A percentile compares a stretch with the other conserved stretches of the same genome.
phyloP scores from a whole-genome alignment of 1,140 invertebrate genomes.

The Delia radicum region DNA sequence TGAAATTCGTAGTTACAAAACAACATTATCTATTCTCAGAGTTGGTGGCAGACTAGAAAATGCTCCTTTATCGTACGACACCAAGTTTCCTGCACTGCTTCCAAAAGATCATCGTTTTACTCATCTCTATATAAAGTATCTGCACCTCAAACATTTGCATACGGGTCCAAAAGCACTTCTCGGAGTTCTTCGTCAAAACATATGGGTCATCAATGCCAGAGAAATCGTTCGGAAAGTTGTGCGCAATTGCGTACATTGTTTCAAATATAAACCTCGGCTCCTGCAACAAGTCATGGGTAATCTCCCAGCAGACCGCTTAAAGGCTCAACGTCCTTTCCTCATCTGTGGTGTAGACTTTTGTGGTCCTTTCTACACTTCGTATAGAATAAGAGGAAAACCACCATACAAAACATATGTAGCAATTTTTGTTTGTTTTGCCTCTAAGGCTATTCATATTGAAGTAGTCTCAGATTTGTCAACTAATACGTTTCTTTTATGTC shows the following conservation, averaged over 20 bases:
- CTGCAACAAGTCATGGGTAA: conserved; percentile 11
- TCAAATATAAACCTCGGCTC: background rate
- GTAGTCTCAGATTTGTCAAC: no score
- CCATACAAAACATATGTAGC: conserved; percentile 29
- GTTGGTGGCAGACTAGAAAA: background rate
- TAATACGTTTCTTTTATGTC: no score
- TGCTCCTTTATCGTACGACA: background rate
- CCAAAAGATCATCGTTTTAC: conserved; percentile 3
- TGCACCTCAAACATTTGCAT: background rate
- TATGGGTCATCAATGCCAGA: background rate
- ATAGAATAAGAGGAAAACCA: background rate
- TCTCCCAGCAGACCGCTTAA: background rate
- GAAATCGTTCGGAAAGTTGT: background rate
- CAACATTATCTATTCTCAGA: background rate
- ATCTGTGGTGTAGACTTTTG: conserved; percentile 6
- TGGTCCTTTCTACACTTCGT: conserved; percentile 3
- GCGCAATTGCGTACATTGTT: background rate
- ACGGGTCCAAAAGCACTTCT: background rate
- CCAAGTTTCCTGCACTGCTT: conserved; percentile 6
- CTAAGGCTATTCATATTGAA: no score
- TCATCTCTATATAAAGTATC: background rate
- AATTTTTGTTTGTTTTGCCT: no score
- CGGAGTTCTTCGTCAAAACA: background rate
- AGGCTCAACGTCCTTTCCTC: background rate
- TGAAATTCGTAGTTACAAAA: background rate